Evolutionary conservation across 2,888 invertebrate genomes (phyloP).

Genomic region (Portevinia maculata): DNA sequence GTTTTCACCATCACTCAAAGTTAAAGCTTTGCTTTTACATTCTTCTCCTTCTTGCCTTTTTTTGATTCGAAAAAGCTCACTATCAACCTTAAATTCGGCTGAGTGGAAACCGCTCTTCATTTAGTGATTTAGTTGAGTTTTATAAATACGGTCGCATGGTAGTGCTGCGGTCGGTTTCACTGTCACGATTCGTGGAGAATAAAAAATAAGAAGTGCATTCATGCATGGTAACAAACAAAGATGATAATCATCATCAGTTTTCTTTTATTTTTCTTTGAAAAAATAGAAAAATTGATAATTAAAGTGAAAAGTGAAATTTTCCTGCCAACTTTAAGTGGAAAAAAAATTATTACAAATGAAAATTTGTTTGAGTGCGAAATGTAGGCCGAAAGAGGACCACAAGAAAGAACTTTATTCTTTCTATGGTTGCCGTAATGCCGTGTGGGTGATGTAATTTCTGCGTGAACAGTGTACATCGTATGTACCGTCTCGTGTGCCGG

Average conservation of each 20-base stretch:
- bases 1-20: constrained; percentile 39
- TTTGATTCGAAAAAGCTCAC: constrained; percentile 31
- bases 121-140: constrained; percentile 65
- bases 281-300: constrained; percentile 1
- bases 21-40: constrained; percentile 8
- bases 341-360: constrained; percentile 4
- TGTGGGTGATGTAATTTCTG: constrained; percentile 70
- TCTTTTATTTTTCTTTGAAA: not conserved
- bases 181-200: constrained; percentile 2
- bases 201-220: constrained; percentile 4
- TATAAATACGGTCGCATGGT: constrained; percentile 39
- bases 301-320: not conserved
- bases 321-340: constrained; percentile 3
- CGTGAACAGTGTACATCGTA: constrained; percentile 10
- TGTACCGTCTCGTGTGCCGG: constrained; percentile 28
- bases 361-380: constrained; percentile 50
- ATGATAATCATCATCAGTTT: constrained; percentile 2
- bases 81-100: constrained; percentile 36
- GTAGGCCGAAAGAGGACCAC: constrained; percentile 62
- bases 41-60: constrained; percentile 4
- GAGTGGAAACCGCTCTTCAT: constrained; percentile 45
- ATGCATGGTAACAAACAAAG: not conserved
- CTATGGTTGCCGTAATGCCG: constrained; percentile 56
- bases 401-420: constrained; percentile 22
- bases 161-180: constrained; percentile 37